These are phyloP conservation scores for Aphis gossypii DNA, from an alignment of 1,140 invertebrate species.

Conservation along the genomic window DNA sequence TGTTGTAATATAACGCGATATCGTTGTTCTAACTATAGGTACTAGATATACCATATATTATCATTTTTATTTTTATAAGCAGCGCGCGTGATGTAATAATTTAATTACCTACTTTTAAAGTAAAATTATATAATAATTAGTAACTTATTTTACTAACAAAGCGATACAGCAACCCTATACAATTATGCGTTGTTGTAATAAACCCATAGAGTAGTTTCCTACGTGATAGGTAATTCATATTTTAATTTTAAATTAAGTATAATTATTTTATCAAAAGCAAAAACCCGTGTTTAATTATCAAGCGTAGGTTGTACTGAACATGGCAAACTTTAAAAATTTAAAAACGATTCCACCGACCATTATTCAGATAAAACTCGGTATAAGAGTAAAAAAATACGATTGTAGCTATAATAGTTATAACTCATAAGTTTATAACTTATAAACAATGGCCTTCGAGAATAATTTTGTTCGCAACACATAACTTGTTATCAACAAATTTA, in stretches of 20 bases:
- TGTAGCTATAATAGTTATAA: neutral
- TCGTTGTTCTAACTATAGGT: neutral
- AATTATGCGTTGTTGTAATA: neutral
- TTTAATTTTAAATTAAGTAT: neutral
- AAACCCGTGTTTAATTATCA: neutral
- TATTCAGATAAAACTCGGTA: neutral
- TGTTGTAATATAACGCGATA: neutral
- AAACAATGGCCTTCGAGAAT: neutral
- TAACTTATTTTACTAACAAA: neutral
- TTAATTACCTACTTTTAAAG: neutral
- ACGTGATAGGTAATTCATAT: neutral
- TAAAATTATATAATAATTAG: neutral
- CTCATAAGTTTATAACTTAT: neutral
- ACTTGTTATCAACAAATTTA: neutral
- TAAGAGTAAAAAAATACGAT: neutral
- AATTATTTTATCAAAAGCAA: neutral
- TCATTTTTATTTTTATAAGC: neutral
- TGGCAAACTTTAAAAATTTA: neutral
- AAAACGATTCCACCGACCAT: neutral
- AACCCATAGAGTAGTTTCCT: neutral
- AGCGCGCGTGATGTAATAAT: neutral
- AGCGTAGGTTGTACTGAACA: neutral
- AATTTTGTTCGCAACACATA: neutral
- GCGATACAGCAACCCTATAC: neutral
- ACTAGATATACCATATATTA: neutral